Evolutionary conservation across 2,888 invertebrate species (phyloP), one percentile per base, ranked within the genome.

Genomic region (Meiosimyza platycephala): DNA sequence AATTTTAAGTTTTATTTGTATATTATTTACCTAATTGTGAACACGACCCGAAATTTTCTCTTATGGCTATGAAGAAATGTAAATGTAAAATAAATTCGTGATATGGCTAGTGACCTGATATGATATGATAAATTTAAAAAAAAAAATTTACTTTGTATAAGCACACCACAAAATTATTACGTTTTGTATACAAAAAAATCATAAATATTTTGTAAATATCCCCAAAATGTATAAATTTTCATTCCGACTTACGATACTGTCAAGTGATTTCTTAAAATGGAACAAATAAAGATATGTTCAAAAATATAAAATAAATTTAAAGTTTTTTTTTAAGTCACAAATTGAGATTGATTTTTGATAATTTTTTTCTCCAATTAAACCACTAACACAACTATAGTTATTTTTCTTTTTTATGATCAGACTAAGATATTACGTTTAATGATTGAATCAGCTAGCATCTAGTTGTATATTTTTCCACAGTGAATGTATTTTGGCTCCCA

Each of bases 251-350:
- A 9, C 6, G 40, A 40, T 40, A 40, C 40, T 50, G 33, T 40
- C 48, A 59, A 48, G 22, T 28, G 59, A 68, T 18, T 48, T 57
- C 28, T 22, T n/a, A 28, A 48, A 59, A 69, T 69, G 60, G 40
- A 74, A 72, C 70, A 47, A 72, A 72, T 72, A 74, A 72, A 74
- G 67, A 65, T 16, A 70, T 66, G 69, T 74, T 74, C 70, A 40
- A 72, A 62, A 50, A 47, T 15, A 67, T 57, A 69, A 71, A 60
- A 50, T 54, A 40, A 55, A 28, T 22, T 59, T 16, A 15, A 11
- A 55, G 57, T 52, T 57, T 40, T 40, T 9, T 55, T 57, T 6
- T 33, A n/a, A n/a, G 4, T 28, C 28, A 28, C 28, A 28, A 28
- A 28, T 22, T 16, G 40, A 9, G 9, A 7, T n/a, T 40, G 40